These are phyloP conservation scores for Onychostoma macrolepis DNA, from an alignment of 2,113 vertebrate genomes.

Conservation along the genomic window DNA sequence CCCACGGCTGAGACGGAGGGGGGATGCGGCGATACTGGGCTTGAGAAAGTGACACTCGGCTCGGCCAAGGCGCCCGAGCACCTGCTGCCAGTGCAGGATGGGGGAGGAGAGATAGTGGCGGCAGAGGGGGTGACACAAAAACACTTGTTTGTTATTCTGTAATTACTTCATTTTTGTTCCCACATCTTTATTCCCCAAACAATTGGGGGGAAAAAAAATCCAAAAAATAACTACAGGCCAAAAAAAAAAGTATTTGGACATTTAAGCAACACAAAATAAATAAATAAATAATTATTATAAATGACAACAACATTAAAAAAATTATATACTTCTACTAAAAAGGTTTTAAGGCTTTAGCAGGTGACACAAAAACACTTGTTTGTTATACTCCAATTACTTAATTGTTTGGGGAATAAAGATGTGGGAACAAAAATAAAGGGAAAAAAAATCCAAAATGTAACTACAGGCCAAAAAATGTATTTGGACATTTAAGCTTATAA, in stretches of 20 bases:
- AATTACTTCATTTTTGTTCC: background rate
- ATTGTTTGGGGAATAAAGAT: too few species aligned
- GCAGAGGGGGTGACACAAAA: background rate
- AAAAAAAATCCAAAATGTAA: background rate
- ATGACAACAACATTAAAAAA: background rate
- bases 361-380: conserved; percentile 4
- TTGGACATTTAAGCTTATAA: background rate
- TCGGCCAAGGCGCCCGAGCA: conserved; percentile 24
- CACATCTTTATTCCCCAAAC: background rate
- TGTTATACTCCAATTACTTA: background rate
- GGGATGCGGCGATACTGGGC: conserved; percentile 17
- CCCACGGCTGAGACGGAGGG: conserved; percentile 23
- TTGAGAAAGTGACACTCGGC: conserved; percentile 29
- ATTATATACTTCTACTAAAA: background rate
- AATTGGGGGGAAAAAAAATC: background rate
- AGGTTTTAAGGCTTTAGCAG: too few species aligned
- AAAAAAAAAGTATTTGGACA: background rate
- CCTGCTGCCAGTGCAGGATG: conserved; percentile 42
- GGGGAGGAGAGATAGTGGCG: conserved; percentile 1
- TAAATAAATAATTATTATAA: background rate
- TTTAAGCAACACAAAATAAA: background rate
- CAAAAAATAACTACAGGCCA: background rate
- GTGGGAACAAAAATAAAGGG: background rate
- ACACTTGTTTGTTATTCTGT: conserved; percentile 9
- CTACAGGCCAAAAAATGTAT: background rate